Conservation (phyloP, 2,888 invertebrate species). For the Rhagonycha lutea region DNA sequence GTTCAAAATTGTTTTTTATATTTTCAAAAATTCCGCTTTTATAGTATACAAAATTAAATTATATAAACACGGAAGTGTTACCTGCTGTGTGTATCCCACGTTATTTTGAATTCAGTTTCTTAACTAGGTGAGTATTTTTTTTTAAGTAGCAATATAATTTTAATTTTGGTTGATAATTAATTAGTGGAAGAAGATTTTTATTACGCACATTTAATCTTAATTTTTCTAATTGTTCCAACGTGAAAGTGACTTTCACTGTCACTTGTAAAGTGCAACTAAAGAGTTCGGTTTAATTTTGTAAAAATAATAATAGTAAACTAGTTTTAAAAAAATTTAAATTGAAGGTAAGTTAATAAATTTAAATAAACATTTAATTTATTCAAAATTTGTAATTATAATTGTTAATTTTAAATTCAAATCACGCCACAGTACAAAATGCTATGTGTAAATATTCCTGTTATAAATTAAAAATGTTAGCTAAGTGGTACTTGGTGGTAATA, state of each 20-base stretch:
- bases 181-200: neutral
- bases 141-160: neutral
- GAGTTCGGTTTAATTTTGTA: neutral
- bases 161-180: neutral
- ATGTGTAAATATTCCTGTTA: neutral
- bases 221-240: neutral
- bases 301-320: neutral
- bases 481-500: no score
- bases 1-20: neutral
- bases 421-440: neutral
- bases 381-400: neutral
- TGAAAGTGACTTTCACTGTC: conserved; percentile 2
- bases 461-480: neutral
- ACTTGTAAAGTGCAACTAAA: neutral
- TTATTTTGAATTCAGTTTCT: neutral
- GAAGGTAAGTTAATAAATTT: neutral
- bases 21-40: neutral
- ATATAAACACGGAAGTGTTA: neutral
- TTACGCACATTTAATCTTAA: neutral
- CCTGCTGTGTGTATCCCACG: neutral
- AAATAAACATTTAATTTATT: neutral
- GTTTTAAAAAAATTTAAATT: neutral
- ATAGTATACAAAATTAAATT: neutral
- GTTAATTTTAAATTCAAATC: neutral
- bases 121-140: neutral